Evolutionary conservation across 2,113 vertebrate genomes (phyloP), one percentile per base, ranked within the genome.

Genomic region (Silurus glanis): DNA sequence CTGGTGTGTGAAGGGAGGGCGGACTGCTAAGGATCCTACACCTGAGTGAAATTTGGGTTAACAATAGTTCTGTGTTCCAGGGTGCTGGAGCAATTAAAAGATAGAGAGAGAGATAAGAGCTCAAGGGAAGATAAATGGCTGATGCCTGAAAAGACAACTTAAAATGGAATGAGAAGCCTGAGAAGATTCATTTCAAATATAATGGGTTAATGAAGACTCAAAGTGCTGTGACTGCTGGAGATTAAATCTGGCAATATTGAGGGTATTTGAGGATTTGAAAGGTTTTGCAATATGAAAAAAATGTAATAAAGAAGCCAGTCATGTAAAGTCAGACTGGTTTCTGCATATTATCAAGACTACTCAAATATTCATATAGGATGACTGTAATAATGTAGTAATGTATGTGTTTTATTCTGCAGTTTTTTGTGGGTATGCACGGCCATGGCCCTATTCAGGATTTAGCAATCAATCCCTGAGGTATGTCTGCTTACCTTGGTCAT

Each of bases 401-500:
- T 9, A 72, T 51, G 10, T 8, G 21, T 72, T 49, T 45, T 49
- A 5, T 47, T 49, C 49, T 49, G 45, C 45, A 21, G 17, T 4
- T 19, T 14, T 28, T 71, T 66, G 23, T 7, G 2, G 23, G 23
- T 12, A 3, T 0, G 28, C 6, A 3, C 13, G 45, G 6, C 13
- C 64, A 28, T n/a, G 64, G 64, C 64, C 28, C n/a, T 62, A n/a
- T 62, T 6, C 61, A 62, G 21, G 21, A 9, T 62, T 62, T 9
- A 23, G 6, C n/a, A 23, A 62, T 17, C 25, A 14, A 17, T 71
- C 67, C 19, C 21, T 45, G 37, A 59, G 37, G 16, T 19, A 76
- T 28, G 9, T 12, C 6, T 56, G 19, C 14, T 90, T 88, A 96
- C 95, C 95, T 94, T 96, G 95, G 80, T 96, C 95, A 82, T 95